Conservation (phyloP, 2,888 invertebrate genomes). For the Drosophila koepferae region DNA sequence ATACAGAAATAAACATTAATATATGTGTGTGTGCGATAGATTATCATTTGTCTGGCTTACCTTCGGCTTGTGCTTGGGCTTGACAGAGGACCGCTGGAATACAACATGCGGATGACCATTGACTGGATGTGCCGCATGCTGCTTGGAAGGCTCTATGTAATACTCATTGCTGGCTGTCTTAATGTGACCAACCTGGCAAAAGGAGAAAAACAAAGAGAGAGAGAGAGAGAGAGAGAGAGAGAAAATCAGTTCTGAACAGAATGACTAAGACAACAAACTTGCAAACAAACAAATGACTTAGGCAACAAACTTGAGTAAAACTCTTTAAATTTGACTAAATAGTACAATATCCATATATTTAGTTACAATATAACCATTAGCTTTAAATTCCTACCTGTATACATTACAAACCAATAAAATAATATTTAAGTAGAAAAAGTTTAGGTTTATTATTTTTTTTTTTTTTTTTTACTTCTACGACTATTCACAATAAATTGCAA, state of each 20-base stretch:
- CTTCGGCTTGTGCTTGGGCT: constrained; percentile 80
- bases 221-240: no score
- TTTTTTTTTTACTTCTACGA: no score
- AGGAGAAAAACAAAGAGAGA: background rate
- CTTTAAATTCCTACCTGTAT: no score
- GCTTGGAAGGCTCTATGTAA: constrained; percentile 90
- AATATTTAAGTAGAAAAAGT: no score
- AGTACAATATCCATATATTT: background rate
- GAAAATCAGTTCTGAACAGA: background rate
- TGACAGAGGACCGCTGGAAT: constrained; percentile 89
- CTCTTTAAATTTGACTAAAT: background rate
- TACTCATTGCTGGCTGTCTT: constrained; percentile 89
- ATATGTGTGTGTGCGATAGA: background rate
- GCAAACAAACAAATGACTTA: constrained; percentile 34
- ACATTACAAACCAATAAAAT: no score
- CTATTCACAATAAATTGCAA: no score
- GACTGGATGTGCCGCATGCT: constrained; percentile 84
- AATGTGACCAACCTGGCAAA: constrained; percentile 88
- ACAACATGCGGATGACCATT: constrained; percentile 88
- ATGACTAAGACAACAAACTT: constrained; percentile 53
- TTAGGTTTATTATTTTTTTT: no score
- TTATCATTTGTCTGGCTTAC: constrained; percentile 24
- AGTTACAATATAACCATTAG: no score
- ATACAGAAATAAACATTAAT: background rate
- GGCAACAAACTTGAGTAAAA: constrained; percentile 25